Conservation (phyloP, 2,888 invertebrate genomes). For the Melinopterus prodromus region DNA sequence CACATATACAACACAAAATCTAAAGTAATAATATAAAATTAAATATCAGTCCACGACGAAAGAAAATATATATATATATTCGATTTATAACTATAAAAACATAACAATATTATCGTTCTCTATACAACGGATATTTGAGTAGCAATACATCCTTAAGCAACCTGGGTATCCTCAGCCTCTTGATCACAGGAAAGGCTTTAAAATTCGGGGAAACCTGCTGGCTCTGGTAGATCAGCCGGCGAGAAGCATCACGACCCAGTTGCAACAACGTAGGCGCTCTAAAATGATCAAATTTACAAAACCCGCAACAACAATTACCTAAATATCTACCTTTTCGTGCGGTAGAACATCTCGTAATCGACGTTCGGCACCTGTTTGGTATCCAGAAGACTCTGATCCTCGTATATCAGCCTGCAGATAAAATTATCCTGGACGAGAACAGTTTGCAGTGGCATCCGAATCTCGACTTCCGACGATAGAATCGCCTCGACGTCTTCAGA, state of each 20-base stretch:
- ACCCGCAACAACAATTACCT: not conserved
- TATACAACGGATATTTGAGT: not conserved
- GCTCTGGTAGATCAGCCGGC: not conserved
- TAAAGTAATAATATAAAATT: not conserved
- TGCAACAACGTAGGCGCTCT: not conserved
- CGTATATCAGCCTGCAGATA: not conserved
- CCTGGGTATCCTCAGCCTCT: not conserved
- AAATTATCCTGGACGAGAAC: not conserved
- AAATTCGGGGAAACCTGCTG: not conserved
- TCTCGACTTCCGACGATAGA: not conserved
- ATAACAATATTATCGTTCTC: not conserved
- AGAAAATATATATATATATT: not conserved
- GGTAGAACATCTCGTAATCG: not conserved
- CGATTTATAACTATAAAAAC: not conserved
- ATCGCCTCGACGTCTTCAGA: slow-evolving; percentile 9
- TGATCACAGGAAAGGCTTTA: not conserved
- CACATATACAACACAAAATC: too few relatives aligned
- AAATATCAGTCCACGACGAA: not conserved
- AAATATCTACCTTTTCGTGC: not conserved
- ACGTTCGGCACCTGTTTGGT: not conserved
- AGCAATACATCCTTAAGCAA: slow-evolving; percentile 1
- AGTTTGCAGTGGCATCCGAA: not conserved
- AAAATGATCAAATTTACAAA: not conserved
- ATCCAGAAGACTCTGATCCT: not conserved
- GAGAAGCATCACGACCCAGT: not conserved